Evolutionary conservation across 2,113 vertebrate genomes (phyloP).

Genomic region (Spheniscus mendiculus): DNA sequence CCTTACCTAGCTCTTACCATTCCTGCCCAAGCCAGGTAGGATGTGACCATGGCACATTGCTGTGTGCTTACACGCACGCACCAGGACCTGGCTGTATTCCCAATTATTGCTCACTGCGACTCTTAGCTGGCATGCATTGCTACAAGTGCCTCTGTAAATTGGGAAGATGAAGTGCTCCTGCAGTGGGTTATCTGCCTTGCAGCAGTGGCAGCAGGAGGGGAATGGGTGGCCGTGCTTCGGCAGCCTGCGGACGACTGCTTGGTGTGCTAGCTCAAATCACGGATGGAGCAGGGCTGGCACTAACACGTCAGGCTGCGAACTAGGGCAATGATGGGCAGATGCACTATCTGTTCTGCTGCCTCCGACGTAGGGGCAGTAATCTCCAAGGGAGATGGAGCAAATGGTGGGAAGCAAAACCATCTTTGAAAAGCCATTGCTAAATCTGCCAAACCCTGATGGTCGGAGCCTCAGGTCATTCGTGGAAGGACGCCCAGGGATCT

Average conservation of each 20-base stretch:
- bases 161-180: background rate
- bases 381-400: background rate
- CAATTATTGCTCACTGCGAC: accelerated
- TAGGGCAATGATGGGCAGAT: background rate
- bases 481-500: background rate
- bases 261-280: background rate
- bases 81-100: background rate
- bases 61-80: accelerated
- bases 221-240: accelerated
- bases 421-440: background rate
- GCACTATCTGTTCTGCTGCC: background rate
- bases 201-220: background rate
- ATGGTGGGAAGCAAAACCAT: background rate
- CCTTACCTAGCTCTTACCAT: background rate
- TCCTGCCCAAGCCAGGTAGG: background rate
- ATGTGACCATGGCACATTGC: accelerated
- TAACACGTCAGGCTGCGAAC: accelerated
- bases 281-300: background rate
- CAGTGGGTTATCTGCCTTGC: background rate
- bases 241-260: accelerated
- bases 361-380: accelerated
- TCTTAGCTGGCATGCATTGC: accelerated
- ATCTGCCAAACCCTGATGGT: background rate
- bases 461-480: background rate
- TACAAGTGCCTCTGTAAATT: background rate